These are phyloP conservation scores for Scaptomyza caliginosa DNA, from an alignment of 2,888 invertebrate genomes.

Conservation along the genomic window DNA sequence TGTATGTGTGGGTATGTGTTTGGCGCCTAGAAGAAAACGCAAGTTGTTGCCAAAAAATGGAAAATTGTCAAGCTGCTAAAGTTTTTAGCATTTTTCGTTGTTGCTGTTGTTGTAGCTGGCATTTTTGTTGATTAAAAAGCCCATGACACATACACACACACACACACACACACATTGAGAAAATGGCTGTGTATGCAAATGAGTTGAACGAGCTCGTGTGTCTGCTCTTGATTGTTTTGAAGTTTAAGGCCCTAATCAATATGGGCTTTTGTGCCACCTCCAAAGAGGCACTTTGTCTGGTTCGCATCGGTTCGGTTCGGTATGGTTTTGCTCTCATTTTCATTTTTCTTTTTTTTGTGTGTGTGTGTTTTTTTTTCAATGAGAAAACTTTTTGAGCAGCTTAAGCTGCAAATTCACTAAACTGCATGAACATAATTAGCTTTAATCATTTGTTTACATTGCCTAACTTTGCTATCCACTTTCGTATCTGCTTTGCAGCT, in stretches of 20 bases:
- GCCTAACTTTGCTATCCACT: constrained; percentile 24
- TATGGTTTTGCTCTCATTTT: constrained; percentile 25
- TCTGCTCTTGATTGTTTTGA: constrained; percentile 73
- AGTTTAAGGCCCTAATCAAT: constrained; percentile 78
- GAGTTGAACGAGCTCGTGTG: constrained; percentile 24
- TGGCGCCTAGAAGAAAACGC: constrained; percentile 19
- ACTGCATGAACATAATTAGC: constrained; percentile 58
- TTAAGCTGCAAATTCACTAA: constrained; percentile 29
- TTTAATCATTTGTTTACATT: constrained; percentile 66
- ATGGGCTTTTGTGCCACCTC: constrained; percentile 63
- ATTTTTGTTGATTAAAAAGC: constrained; percentile 75
- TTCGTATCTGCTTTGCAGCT: constrained; percentile 64
- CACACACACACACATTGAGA: constrained; percentile 4
- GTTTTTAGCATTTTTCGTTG: constrained; percentile 62
- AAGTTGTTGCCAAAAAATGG: constrained; percentile 38
- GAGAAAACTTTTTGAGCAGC: constrained; percentile 68
- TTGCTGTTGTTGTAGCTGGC: constrained; percentile 41
- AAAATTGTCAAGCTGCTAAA: constrained; percentile 59
- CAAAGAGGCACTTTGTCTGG: constrained; percentile 32
- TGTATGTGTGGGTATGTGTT: background rate
- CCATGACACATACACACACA: constrained; percentile 28
- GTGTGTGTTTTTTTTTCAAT: constrained; percentile 50
- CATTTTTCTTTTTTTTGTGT: constrained; percentile 17
- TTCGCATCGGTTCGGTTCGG: constrained; percentile 8
- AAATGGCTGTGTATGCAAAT: constrained; percentile 12